A percentile compares a stretch with the other conserved stretches of the same genome.
Conservation (phyloP, 2,888 invertebrate species). For the Rhingia campestris region DNA sequence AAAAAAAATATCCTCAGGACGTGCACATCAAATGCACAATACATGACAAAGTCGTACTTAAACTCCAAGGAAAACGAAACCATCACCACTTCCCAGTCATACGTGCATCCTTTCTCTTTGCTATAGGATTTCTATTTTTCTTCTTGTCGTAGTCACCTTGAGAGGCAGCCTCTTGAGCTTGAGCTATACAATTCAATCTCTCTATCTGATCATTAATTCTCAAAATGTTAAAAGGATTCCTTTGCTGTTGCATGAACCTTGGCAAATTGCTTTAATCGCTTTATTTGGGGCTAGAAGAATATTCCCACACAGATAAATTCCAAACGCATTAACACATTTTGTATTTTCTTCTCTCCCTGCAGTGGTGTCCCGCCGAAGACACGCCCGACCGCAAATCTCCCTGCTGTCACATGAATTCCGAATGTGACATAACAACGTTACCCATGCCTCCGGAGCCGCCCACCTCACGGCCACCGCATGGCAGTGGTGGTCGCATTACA, state of each 20-base stretch:
- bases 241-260: neutral
- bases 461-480: constrained; percentile 79
- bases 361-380: constrained; percentile 82
- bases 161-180: neutral
- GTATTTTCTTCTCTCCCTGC: constrained; percentile 60
- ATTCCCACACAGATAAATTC: constrained; percentile 11
- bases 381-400: constrained; percentile 82
- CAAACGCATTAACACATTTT: constrained; percentile 48
- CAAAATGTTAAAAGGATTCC: constrained; percentile 20
- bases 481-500: constrained; percentile 78
- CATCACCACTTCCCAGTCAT: neutral
- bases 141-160: constrained; percentile 10
- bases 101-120: constrained; percentile 12
- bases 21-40: constrained; percentile 47
- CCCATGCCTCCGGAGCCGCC: constrained; percentile 82
- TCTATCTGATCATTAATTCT: constrained; percentile 19
- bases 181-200: constrained; percentile 22
- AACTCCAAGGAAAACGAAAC: constrained; percentile 10
- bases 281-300: neutral
- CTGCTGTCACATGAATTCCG: constrained; percentile 81
- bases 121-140: neutral
- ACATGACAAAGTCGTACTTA: constrained; percentile 20
- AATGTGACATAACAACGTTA: constrained; percentile 82
- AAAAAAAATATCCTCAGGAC: constrained; percentile 40
- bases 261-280: neutral